phyloP scores from a whole-genome alignment of 2,888 invertebrate genomes.

The Drepanosiphum platanoidis region DNA sequence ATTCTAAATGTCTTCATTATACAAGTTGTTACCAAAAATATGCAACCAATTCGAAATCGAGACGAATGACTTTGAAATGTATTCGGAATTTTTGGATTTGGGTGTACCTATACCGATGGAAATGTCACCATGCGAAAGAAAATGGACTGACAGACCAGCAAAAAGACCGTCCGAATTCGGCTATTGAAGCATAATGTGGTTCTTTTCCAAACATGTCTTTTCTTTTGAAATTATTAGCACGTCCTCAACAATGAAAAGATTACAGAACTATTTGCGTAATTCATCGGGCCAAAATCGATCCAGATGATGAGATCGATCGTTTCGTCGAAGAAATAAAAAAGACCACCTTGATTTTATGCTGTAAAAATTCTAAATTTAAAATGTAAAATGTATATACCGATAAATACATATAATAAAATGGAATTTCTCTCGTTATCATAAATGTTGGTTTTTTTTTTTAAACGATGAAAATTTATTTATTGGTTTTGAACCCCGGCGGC shows the following conservation, averaged over 20 bases:
- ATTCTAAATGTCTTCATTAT: neutral
- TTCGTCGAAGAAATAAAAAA: too few species aligned
- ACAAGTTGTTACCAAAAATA: neutral
- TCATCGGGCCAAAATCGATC: neutral
- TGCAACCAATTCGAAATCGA: neutral
- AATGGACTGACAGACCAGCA: neutral
- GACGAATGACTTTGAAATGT: neutral
- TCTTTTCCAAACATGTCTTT: neutral
- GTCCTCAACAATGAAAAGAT: neutral
- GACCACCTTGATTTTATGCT: too few species aligned
- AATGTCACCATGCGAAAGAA: slow-evolving; percentile 14
- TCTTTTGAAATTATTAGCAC: neutral
- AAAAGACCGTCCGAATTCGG: neutral
- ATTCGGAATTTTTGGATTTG: slow-evolving; percentile 3
- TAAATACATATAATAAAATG: too few species aligned
- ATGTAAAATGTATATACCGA: too few species aligned
- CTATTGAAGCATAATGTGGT: neutral
- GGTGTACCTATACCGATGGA: neutral
- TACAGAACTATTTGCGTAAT: neutral
- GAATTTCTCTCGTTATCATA: too few species aligned
- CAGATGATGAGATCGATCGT: too few species aligned
- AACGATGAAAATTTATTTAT: too few species aligned
- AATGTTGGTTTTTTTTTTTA: too few species aligned
- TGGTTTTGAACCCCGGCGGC: too few species aligned
- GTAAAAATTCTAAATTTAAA: too few species aligned